Conservation (phyloP, 2,113 vertebrate genomes). For the Prunella fulvescens region DNA sequence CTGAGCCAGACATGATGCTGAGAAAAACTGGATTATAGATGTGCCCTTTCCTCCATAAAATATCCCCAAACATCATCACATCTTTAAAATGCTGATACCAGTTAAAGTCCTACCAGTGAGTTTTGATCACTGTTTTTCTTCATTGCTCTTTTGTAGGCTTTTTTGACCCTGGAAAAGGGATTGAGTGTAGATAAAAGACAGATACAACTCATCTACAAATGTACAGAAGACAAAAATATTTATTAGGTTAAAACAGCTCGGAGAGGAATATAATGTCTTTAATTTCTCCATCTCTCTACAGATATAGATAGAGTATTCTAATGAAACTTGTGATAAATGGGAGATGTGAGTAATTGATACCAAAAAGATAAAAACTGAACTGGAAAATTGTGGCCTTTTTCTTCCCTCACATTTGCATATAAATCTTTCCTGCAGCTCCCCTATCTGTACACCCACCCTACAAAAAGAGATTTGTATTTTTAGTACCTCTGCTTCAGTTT, state of each 20-base stretch:
- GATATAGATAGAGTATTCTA: neutral
- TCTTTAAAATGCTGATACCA: slow-evolving; percentile 1
- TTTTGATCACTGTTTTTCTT: slow-evolving; percentile 8
- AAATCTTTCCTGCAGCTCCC: neutral
- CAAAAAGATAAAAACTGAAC: neutral
- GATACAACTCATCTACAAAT: neutral
- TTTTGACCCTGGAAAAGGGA: neutral
- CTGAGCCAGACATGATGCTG: slow-evolving; percentile 35
- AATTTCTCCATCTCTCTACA: neutral
- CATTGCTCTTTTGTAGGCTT: neutral
- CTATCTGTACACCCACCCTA: neutral
- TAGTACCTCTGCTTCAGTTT: neutral
- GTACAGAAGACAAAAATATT: neutral
- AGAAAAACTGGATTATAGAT: slow-evolving; percentile 37
- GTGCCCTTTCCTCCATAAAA: neutral
- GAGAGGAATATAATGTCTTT: neutral
- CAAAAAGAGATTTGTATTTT: neutral
- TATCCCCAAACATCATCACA: neutral
- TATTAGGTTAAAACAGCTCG: neutral
- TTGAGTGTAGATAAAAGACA: neutral
- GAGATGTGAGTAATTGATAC: neutral
- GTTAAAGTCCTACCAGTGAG: neutral
- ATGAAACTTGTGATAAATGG: neutral
- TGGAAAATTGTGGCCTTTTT: neutral
- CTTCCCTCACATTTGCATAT: neutral